Evolutionary conservation across 2,113 vertebrate species (phyloP).

Genomic region (Rhabdornis inornatus): DNA sequence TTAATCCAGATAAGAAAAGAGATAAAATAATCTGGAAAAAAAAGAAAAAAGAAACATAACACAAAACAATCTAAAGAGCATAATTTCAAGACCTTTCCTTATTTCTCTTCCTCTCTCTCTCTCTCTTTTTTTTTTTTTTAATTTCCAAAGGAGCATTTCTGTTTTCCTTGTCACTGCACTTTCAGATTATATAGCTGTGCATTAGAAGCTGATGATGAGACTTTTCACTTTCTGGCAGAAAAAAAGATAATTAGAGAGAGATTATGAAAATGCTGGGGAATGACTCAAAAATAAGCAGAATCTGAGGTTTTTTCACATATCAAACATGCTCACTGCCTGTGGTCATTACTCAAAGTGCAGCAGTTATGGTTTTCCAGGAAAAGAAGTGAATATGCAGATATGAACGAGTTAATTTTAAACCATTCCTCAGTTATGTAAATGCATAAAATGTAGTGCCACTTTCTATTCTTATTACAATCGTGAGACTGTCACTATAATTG

Average conservation of each 20-base stretch:
- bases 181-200: background rate
- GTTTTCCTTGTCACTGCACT: background rate
- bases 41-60: rapidly evolving
- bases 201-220: background rate
- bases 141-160: background rate
- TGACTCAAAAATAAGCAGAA: background rate
- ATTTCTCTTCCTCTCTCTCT: background rate
- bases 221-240: background rate
- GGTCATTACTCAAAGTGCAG: background rate
- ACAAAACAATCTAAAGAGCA: background rate
- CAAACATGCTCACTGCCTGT: background rate
- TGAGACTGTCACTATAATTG: conserved; percentile 63
- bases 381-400: background rate
- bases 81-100: background rate
- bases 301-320: background rate
- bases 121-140: background rate
- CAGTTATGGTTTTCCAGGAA: background rate
- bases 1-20: background rate
- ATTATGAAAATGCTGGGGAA: background rate
- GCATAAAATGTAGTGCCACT: conserved; percentile 31
- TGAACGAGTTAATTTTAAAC: conserved; percentile 53
- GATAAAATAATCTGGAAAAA: background rate
- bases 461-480: conserved; percentile 59
- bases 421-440: conserved; percentile 51
- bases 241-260: background rate